phyloP scores from a whole-genome alignment of 2,113 vertebrate genomes.

The Xiphophorus maculatus region DNA sequence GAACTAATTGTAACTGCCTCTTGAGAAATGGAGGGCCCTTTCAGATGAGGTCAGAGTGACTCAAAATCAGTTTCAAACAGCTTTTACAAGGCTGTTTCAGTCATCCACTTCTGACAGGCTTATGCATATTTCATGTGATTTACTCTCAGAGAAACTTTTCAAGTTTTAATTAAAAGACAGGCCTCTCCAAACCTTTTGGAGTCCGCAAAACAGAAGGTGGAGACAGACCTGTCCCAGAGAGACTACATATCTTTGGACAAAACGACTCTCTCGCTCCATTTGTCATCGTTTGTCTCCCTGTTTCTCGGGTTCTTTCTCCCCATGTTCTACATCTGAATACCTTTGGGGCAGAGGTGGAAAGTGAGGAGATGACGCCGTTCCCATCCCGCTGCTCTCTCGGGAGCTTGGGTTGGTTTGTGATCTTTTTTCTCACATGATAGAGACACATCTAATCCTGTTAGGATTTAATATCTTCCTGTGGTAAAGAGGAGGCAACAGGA shows the following conservation, averaged over 20 bases:
- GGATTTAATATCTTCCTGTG: constrained; percentile 62
- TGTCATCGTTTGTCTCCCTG: constrained; percentile 48
- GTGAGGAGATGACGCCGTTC: constrained; percentile 50
- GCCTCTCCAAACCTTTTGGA: constrained; percentile 44
- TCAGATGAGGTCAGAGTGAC: constrained; percentile 81
- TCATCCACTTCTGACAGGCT: constrained; percentile 36
- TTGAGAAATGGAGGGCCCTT: constrained; percentile 92
- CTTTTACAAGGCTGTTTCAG: constrained; percentile 46
- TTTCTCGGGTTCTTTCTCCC: constrained; percentile 39
- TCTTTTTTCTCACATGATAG: constrained; percentile 75
- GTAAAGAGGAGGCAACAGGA: constrained; percentile 57
- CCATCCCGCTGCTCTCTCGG: constrained; percentile 59
- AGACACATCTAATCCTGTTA: constrained; percentile 77
- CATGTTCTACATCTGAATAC: constrained; percentile 64
- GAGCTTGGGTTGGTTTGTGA: constrained; percentile 64
- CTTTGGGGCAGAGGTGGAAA: constrained; percentile 59
- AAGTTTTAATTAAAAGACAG: constrained; percentile 57
- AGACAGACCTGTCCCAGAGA: constrained; percentile 49
- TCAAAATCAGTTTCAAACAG: constrained; percentile 57
- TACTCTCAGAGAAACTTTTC: constrained; percentile 41
- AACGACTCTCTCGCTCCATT: constrained; percentile 66
- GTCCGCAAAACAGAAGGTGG: constrained; percentile 35
- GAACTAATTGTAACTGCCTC: constrained; percentile 94
- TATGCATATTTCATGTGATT: constrained; percentile 47
- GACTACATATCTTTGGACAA: constrained; percentile 71